A percentile compares a stretch with the other conserved stretches of the same genome.
These are phyloP conservation scores for Lymantria dispar DNA, from an alignment of 2,888 invertebrate species.

Conservation along the genomic window DNA sequence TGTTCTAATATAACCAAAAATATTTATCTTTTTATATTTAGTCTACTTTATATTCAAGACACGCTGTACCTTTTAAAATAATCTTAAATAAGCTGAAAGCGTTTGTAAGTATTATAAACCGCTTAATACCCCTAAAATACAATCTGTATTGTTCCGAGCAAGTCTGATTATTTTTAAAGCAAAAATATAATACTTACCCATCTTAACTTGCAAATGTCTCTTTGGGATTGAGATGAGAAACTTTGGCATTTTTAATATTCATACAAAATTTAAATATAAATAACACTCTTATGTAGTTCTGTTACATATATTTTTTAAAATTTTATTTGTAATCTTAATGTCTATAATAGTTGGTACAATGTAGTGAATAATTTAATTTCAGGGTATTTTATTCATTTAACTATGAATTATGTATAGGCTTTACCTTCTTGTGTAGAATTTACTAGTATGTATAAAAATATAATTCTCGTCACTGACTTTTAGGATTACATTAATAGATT, in stretches of 20 bases:
- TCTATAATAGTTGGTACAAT: too few species aligned
- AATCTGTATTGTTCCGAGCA: slow-evolving; percentile 7
- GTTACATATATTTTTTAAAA: background rate
- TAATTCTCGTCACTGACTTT: too few species aligned
- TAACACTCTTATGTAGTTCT: slow-evolving; percentile 26
- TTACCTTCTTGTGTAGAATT: too few species aligned
- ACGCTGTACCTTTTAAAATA: slow-evolving; percentile 31
- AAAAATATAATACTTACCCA: slow-evolving; percentile 26
- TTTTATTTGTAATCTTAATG: too few species aligned
- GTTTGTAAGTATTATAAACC: slow-evolving; percentile 18
- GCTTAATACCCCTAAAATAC: slow-evolving; percentile 7
- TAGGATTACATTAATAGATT: too few species aligned
- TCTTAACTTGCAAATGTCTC: slow-evolving; percentile 33
- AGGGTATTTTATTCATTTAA: too few species aligned
- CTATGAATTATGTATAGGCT: too few species aligned
- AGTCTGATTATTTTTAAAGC: slow-evolving; percentile 21
- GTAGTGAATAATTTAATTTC: too few species aligned
- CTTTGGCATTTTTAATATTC: slow-evolving; percentile 35
- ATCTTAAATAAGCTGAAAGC: slow-evolving; percentile 23
- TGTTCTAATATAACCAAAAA: slow-evolving; percentile 21
- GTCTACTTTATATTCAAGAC: slow-evolving; percentile 27
- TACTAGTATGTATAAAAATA: too few species aligned
- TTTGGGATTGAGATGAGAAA: slow-evolving; percentile 22
- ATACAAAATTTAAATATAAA: slow-evolving; percentile 40
- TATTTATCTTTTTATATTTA: slow-evolving; percentile 28